Base-by-base conservation (phyloP, 2,113 vertebrate species). In the Mustelus asterias region DNA sequence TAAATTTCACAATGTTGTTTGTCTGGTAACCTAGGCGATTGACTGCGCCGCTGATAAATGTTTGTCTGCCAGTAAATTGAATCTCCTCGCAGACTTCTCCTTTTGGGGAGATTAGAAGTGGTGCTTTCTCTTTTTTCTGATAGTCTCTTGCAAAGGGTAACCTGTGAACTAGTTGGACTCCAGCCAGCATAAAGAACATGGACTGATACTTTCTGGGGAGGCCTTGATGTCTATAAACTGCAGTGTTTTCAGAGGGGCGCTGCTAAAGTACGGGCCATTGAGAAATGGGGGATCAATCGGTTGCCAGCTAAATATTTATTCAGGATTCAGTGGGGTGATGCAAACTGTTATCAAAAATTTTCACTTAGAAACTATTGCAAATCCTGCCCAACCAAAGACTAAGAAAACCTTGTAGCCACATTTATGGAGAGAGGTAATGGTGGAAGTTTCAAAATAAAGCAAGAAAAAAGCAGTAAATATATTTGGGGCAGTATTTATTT, bases 1-100 rank as follows among this genome's bases (percentile, higher is more conserved):
- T 90, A 60, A 90, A 90, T 90, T 90, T 90, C 88, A 90, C 48
- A n/a, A 29, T 54, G 37, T 41, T 44, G 80, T 90, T 90, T 90
- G 88, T 29, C 88, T 90, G 88, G 88, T 60, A 90, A 60, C 88
- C 88, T 90, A 60, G 88, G 44, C 16, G 88, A 54, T 90, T 90
- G 24, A 83, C 37, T n/a, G 18, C 16, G 5, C 80, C 16, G 29
- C 48, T 63, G 33, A 90, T 60, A 60, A 90, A 90, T 86, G n/a
- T 63, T 90, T 54, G 88, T 90, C 54, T 90, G 13, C 48, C 86
- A 54, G 48, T 48, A 89, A 90, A 90, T 60, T 90, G 88, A 60
- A 60, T 90, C 88, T 33, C 88, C 48, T 29, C 44, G 29, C 58
- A 33, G 24, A 6, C 48, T 90, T 60, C 54, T 83, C n/a, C 70